Base-by-base conservation (phyloP, 2,797 vertebrate species). In the Alauda arvensis region DNA sequence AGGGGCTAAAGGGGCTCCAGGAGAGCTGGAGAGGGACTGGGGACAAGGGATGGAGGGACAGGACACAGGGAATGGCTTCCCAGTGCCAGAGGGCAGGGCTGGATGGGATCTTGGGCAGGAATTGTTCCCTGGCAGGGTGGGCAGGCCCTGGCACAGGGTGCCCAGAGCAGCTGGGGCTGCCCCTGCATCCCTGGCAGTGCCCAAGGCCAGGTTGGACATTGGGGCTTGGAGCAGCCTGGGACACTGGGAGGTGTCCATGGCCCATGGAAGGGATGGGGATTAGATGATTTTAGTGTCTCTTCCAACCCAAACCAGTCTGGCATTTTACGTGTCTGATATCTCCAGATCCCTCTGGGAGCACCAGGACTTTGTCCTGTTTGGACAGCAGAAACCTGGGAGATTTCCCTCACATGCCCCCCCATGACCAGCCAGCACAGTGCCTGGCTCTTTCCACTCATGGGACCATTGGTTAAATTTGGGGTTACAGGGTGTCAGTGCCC, bases 391-490 rank as follows among this genome's bases (percentile, higher is more conserved):
- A 8, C 12, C 3, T 20, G 43, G 31, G 21, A 23, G 28, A 16
- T 34, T 34, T 39, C 53, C 31, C 18, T 57, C 6, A 2, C 3
- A 4, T 14, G 10, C 52, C 33, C n/a, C 7, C 24, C 45, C 26
- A 25, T n/a, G 29, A 4, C 16, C 16, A 34, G 29, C 56, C 61
- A 16, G n/a, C 4, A 1, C 4, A 0, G 8, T 14, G 52, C 53
- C 18, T 5, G 6, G 4, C 12, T 76, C 19, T 55, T 72, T n/a
- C 48, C 3, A 2, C 24, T 48, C 2, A 23, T 2, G 15, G 25
- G 9, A 28, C 8, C 12, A 15, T 37, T 19, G n/a, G 5, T 61
- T 70, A 24, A 75, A 61, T 57, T 53, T 52, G 0, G 1, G 15
- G 29, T 10, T 21, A 4, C 2, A 7, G 23, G 11, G 7, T 60